Base-by-base conservation (phyloP, 1,140 invertebrate species). In the Drosophila nigromelanica region DNA sequence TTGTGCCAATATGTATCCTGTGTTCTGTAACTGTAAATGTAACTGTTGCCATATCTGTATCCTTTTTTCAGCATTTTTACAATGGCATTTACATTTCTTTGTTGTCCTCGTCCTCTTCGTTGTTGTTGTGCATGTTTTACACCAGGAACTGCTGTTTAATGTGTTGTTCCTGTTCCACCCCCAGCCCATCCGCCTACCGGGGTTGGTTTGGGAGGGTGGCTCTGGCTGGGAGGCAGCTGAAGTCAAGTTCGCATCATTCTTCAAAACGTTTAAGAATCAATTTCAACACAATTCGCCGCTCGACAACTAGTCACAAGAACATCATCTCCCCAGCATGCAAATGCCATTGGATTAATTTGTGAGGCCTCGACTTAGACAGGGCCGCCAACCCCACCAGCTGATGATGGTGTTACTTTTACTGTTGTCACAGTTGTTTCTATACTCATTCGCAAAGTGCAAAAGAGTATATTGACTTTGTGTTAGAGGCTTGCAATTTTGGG, bases 181-280 rank as follows among this genome's bases (percentile, higher is more conserved):
- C n/a, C 24, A 11, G 5, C 39, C 35, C 18, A 4, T 11, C 74
- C 64, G 72, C 45, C 55, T 42, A 59, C 40, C 67, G 50, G 35
- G 60, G 56, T 30, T 45, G n/a, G 43, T 33, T 30, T 15, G 21
- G 5, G 42, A 39, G 42, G 43, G 21, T 14, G 15, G 37, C 47
- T 27, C 47, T 12, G 48, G n/a, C 1, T 24, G 45, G 45, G 33
- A 43, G 40, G 69, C 35, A 47, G 52, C 42, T 54, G 37, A 76
- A 81, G 78, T 81, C 78, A 81, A 81, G 81, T 73, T 69, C 59
- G 68, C 80, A 83, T 83, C 80, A 83, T 79, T 85, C 80, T 83
- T 86, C 81, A 80, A 67, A 85, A 69, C 81, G 69, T 85, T 85
- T 85, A 86, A 85, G 81, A 86, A 85, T 86, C 81, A 85, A 85